phyloP scores from a whole-genome alignment of 1,140 invertebrate genomes.

The Agrilus planipennis region DNA sequence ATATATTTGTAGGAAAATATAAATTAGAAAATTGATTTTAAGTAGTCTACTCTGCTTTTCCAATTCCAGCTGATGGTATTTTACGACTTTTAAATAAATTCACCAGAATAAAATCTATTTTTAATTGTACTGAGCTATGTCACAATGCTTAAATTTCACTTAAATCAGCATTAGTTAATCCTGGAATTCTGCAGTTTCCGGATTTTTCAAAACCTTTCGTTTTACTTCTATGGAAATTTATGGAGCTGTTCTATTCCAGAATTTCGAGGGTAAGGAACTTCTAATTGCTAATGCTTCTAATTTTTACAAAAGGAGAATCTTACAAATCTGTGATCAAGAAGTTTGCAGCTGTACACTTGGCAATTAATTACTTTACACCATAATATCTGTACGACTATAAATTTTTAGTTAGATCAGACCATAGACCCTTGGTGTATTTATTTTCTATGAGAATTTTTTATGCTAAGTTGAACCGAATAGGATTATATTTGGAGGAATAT shows the following conservation, averaged over 20 bases:
- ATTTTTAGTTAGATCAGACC: constrained; percentile 5
- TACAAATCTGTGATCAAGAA: constrained; percentile 33
- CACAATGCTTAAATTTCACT: not conserved
- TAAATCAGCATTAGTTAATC: not conserved
- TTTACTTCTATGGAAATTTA: not conserved
- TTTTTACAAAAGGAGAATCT: constrained; percentile 31
- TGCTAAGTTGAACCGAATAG: constrained; percentile 1
- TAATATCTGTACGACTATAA: constrained; percentile 8
- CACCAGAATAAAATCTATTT: not conserved
- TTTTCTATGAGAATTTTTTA: not conserved
- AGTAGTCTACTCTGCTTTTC: too few relatives aligned
- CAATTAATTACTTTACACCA: constrained; percentile 23
- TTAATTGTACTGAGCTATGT: not conserved
- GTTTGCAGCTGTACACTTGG: constrained; percentile 30
- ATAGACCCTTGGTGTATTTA: constrained; percentile 2
- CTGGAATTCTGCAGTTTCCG: not conserved
- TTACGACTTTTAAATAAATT: constrained; percentile 1
- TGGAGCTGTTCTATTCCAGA: not conserved
- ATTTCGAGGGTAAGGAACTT: not conserved
- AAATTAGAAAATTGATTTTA: too few relatives aligned
- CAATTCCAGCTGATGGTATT: too few relatives aligned
- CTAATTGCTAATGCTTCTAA: constrained; percentile 12
- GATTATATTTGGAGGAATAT: not conserved
- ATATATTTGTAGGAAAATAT: too few relatives aligned
- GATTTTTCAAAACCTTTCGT: constrained; percentile 5